Evolutionary conservation across 2,797 vertebrate species (phyloP).

Genomic region (Melopsittacus undulatus): DNA sequence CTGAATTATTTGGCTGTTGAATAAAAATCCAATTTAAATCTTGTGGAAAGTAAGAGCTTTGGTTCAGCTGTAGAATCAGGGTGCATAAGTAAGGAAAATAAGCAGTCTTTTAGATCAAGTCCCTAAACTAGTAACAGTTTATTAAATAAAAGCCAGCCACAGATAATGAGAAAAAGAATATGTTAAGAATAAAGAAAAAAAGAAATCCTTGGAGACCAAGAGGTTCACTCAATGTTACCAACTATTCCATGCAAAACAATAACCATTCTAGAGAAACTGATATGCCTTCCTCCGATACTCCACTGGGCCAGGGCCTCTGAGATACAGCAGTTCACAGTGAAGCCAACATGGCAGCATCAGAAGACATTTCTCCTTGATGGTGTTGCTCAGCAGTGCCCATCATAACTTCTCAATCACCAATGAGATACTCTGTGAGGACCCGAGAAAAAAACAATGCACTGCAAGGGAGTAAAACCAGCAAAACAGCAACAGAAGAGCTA

Average conservation of each 20-base stretch:
- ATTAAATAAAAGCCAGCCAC: constrained; percentile 39
- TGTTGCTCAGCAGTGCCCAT: background rate
- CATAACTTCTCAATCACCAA: background rate
- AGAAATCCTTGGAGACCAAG: constrained; percentile 21
- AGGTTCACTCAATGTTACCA: constrained; percentile 10
- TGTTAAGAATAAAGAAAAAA: constrained; percentile 20
- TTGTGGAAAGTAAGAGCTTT: constrained; percentile 29
- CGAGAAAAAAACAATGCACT: background rate
- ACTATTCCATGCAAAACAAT: constrained; percentile 29
- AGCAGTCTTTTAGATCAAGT: constrained; percentile 25
- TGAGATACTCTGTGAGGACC: background rate
- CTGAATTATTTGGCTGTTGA: constrained; percentile 58
- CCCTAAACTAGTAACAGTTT: constrained; percentile 40
- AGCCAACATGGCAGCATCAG: background rate
- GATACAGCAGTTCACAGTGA: background rate
- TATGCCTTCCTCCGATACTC: background rate
- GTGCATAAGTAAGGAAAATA: constrained; percentile 42
- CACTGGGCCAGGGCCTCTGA: background rate
- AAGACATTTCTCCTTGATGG: background rate
- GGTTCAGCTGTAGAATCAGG: constrained; percentile 33
- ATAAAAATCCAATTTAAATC: constrained; percentile 68
- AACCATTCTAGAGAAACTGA: constrained; percentile 18
- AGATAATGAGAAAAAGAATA: constrained; percentile 43
- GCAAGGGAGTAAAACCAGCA: background rate
- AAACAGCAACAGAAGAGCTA: background rate